Percentiles rank a stretch among this genome's conserved stretches.
These are phyloP conservation scores for Trichogramma evanescens DNA, from an alignment of 2,888 invertebrate species.

Conservation along the genomic window DNA sequence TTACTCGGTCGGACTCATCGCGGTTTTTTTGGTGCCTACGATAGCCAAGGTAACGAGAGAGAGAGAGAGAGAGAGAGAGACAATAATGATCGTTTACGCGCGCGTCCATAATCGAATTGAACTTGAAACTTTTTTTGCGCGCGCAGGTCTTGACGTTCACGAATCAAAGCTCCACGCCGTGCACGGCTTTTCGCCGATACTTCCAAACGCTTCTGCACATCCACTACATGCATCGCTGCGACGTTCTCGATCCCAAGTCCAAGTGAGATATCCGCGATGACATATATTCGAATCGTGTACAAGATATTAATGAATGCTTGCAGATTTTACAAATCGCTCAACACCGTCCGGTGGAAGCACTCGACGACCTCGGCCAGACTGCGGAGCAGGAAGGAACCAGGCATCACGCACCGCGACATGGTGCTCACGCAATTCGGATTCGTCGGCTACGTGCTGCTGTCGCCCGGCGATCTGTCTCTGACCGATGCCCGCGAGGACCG, in stretches of 20 bases:
- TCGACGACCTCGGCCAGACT: conserved; percentile 52
- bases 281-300: neutral
- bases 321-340: conserved; percentile 62
- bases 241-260: conserved; percentile 40
- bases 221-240: conserved; percentile 63
- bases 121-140: neutral
- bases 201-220: conserved; percentile 70
- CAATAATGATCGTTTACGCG: neutral
- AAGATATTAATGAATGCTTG: neutral
- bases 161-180: conserved; percentile 56
- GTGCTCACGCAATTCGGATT: conserved; percentile 80
- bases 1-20: conserved; percentile 66
- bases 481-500: conserved; percentile 52
- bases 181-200: conserved; percentile 67
- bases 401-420: conserved; percentile 73
- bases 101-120: neutral
- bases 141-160: conserved; percentile 55
- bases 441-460: conserved; percentile 62
- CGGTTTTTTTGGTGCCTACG: conserved; percentile 65
- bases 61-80: too few species aligned
- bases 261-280: conserved; percentile 24
- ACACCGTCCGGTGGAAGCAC: conserved; percentile 60
- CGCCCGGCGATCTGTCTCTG: conserved; percentile 58
- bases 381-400: conserved; percentile 37
- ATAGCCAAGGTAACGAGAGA: conserved; percentile 51